Conservation (phyloP, 2,797 vertebrate genomes). For the Phoxinus dragarum region DNA sequence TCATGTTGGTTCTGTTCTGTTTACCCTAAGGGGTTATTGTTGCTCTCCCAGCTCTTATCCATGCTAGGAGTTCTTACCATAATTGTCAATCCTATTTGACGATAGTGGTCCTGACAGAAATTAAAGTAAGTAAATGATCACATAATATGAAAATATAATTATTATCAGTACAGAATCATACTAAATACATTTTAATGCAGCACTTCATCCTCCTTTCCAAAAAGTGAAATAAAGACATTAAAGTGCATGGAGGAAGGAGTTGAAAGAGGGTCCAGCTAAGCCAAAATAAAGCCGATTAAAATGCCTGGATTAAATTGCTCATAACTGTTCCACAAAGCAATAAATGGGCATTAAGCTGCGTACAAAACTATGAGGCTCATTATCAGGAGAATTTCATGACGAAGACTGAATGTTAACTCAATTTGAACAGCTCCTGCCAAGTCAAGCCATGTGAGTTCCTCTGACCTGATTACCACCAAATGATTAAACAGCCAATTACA, state of each 20-base stretch:
- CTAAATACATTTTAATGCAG: not conserved
- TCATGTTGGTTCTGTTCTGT: too few relatives aligned
- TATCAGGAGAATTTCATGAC: conserved; percentile 53
- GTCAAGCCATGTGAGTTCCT: conserved; percentile 35
- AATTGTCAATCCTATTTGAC: too few relatives aligned
- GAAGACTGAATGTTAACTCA: conserved; percentile 54
- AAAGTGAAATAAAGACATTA: conserved; percentile 13
- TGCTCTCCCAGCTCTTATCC: too few relatives aligned
- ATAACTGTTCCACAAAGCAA: conserved; percentile 52
- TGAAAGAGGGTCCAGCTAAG: conserved; percentile 22
- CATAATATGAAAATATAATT: not conserved
- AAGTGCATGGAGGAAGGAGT: not conserved
- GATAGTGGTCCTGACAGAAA: too few relatives aligned
- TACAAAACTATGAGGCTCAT: conserved; percentile 55
- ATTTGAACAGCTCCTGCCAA: conserved; percentile 54
- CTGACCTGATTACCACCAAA: conserved; percentile 53
- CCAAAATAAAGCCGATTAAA: conserved; percentile 49
- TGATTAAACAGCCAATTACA: conserved; percentile 60
- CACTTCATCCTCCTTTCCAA: not conserved
- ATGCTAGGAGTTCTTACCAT: too few relatives aligned
- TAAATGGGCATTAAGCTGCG: conserved; percentile 46
- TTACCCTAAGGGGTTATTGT: too few relatives aligned
- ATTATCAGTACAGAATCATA: not conserved
- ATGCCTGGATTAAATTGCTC: conserved; percentile 44
- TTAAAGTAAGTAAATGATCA: not conserved